Evolutionary conservation across 2,797 vertebrate species (phyloP), one percentile per base, ranked within the genome.

Genomic region (Eidolon dupreanum): DNA sequence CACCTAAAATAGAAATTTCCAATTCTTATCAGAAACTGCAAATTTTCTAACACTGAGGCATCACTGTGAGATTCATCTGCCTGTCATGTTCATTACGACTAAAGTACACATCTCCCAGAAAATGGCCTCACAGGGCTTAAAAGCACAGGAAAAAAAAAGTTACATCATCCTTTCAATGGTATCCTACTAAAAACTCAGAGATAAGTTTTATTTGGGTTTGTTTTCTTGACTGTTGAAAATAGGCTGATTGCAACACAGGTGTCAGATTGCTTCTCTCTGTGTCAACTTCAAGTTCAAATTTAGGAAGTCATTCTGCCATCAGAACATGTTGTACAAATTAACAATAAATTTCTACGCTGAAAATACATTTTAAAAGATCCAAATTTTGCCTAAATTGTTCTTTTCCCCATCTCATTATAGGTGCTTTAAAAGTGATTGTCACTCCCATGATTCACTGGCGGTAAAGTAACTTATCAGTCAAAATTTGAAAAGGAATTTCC

Each of bases 261-360:
- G 63, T 97, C 92, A 84, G 92, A 68, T 96, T 94, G 82, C 92
- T 92, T 88, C 92, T 88, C 78, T 94, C 94, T 88, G 15, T 93
- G 92, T 93, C 88, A 87, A 77, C 73, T 91, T 96, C 90, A 75
- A 91, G 88, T 94, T 97, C 96, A 96, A 95, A 95, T 93, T 96
- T 95, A 97, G 92, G 96, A 96, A 96, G 93, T 94, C 61, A 49
- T 96, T 82, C 90, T 89, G 33, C 77, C 88, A 65, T 93, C 17
- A 90, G 97, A 90, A 97, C 96, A 95, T 59, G 65, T 49, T 95
- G 97, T 97, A 81, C 96, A 96, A 94, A 96, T 94, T 95, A 93
- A 95, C 96, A 96, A 96, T 94, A 94, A 85, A 75, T 91, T 77
- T 93, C 93, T 38, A 83, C 85, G 81, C 90, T 65, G 36, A 49